Conservation (phyloP, 2,797 vertebrate genomes). For the Phrynocephalus guinanensis region DNA sequence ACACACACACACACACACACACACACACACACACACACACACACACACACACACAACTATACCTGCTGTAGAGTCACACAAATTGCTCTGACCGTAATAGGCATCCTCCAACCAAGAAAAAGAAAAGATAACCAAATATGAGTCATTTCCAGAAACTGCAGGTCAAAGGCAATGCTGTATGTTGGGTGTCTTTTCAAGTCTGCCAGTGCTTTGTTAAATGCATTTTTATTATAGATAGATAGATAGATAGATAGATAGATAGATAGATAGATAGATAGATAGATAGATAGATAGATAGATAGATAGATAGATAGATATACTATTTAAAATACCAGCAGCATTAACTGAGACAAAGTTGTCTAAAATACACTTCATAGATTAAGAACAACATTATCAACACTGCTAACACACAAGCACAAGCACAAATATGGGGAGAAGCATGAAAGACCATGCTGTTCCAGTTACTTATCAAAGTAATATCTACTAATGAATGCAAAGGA, state of each 20-base stretch:
- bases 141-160: slow-evolving; percentile 78
- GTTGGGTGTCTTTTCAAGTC: slow-evolving; percentile 67
- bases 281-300: no score
- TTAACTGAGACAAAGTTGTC: slow-evolving; percentile 13
- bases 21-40: no score
- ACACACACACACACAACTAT: no score
- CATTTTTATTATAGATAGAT: background rate
- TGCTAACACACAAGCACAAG: background rate
- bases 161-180: slow-evolving; percentile 71
- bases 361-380: slow-evolving; percentile 47
- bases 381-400: slow-evolving; percentile 28
- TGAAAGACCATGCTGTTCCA: background rate
- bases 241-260: no score
- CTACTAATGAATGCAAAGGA: slow-evolving; percentile 14
- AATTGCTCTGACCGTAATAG: slow-evolving; percentile 80
- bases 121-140: slow-evolving; percentile 75
- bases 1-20: no score
- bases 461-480: slow-evolving; percentile 28
- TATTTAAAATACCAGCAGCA: slow-evolving; percentile 41
- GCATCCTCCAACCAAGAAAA: slow-evolving; percentile 70
- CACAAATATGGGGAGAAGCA: slow-evolving; percentile 12
- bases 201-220: slow-evolving; percentile 66
- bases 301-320: no score
- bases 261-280: no score
- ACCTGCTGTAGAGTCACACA: slow-evolving; percentile 62